Base-by-base conservation (phyloP, 2,113 vertebrate genomes). In the Fregetta grallaria region DNA sequence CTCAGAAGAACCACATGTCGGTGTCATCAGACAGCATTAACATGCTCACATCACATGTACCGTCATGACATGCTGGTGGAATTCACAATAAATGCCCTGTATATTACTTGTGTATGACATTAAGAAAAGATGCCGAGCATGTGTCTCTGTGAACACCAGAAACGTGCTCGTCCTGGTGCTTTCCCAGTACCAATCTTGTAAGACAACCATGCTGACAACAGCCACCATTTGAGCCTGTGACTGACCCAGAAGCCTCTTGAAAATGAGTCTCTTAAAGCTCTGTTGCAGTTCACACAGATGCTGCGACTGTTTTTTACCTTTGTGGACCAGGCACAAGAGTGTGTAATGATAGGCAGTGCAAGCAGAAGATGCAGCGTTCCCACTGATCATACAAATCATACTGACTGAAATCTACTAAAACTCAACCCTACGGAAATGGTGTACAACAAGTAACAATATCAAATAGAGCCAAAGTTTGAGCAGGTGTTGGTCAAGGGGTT, bases 341-440 rank as follows among this genome's bases (percentile, higher is more conserved):
- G 25, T 49, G 62, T 20, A 0, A 0, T 2, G 23, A 42, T 0
- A 32, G 50, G 79, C 83, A n/a, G 17, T 1, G 13, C 45, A 12
- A 73, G 78, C 49, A 65, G 55, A 32, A 76, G 55, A 18, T 36
- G 79, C n/a, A 40, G 13, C 5, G 22, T 4, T 62, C 50, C n/a
- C 49, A 1, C 52, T 10, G 56, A 22, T 30, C 49, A 15, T 50
- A 1, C 2, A 0, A 14, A 8, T 3, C 16, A 32, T 38, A 25
- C 26, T 3, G 23, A 30, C 56, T 27, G 38, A 86, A 80, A 80
- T 32, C 76, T 23, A 7, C 61, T 23, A 15, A 40, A 92, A 13
- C 23, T 15, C 61, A 66, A 11, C 32, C 38, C 36, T 36, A 30
- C 38, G 36, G 58, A 42, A 75, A 66, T 9, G 14, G 21, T 4